Percentiles rank a stretch among this genome's conserved stretches.
Conservation (phyloP, 2,888 invertebrate species). For the Megamerina dolium region DNA sequence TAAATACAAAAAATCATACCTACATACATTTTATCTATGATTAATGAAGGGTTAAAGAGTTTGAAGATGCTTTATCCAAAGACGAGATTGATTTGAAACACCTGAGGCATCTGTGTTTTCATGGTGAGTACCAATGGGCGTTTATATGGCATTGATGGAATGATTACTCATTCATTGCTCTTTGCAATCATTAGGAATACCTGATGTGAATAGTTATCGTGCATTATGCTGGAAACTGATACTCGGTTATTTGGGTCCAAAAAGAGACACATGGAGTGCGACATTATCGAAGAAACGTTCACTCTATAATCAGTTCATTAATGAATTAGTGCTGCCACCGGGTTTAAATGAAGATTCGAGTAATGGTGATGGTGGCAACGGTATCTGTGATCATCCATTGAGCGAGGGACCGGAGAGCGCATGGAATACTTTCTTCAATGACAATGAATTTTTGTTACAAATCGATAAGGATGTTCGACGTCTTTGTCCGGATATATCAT, state of each 20-base stretch:
- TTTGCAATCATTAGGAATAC: slow-evolving; percentile 60
- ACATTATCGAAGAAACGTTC: slow-evolving; percentile 69
- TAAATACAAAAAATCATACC: no score
- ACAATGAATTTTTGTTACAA: slow-evolving; percentile 94
- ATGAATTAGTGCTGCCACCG: slow-evolving; percentile 83
- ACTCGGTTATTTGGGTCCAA: slow-evolving; percentile 74
- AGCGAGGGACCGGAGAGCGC: slow-evolving; percentile 90
- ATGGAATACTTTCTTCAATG: slow-evolving; percentile 92
- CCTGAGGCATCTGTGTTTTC: slow-evolving; percentile 68
- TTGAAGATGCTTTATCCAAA: slow-evolving; percentile 64
- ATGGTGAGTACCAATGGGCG: slow-evolving; percentile 56
- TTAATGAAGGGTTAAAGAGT: slow-evolving; percentile 65
- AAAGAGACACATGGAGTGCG: slow-evolving; percentile 61
- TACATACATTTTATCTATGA: no score
- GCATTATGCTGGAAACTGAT: slow-evolving; percentile 85
- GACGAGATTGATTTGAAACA: slow-evolving; percentile 66
- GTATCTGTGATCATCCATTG: slow-evolving; percentile 73
- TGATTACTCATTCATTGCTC: not conserved
- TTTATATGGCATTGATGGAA: slow-evolving; percentile 3
- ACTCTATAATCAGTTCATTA: slow-evolving; percentile 76
- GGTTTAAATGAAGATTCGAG: slow-evolving; percentile 51
- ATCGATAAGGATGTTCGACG: slow-evolving; percentile 96
- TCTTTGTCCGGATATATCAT: slow-evolving; percentile 92
- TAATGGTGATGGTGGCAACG: slow-evolving; percentile 34
- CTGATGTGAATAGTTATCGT: slow-evolving; percentile 77